Evolutionary conservation across 2,888 invertebrate genomes (phyloP), one percentile per base, ranked within the genome.

Genomic region (Diaphora mendica): DNA sequence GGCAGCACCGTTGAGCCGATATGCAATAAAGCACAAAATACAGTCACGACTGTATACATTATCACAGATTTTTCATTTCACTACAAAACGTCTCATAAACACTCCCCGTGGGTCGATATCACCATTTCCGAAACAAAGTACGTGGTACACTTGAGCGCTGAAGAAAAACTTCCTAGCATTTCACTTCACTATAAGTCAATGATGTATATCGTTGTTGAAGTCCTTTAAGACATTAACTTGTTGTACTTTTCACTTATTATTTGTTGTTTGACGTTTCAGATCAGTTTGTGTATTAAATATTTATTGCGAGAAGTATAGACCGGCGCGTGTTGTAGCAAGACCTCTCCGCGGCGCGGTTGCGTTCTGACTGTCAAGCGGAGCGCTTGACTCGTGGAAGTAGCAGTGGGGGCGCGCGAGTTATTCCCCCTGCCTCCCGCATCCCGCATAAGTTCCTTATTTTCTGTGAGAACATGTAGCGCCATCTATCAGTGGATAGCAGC

Each of bases 121-220:
- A 95, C 94, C 95, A 95, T 95, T 94, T 95, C 95, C 95, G 94
- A 95, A 95, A 95, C 94, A 94, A 95, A 95, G 94, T 95, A 92
- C 92, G 91, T 90, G 89, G 87, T 91, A 94, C 93, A 93, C 92
- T 94, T 86, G 86, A 90, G 88, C 86, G 86, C 84, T 88, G 89
- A 92, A 93, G 92, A 93, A 94, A 94, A 95, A 94, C 91, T 94
- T 91, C 90, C 86, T 91, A 93, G 86, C 94, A 95, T 95, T 92
- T 94, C 95, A 95, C 94, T 94, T 86, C 92, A 94, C 93, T 90
- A 88, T 90, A 88, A 70, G 92, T 94, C 92, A 93, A 82, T 88
- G 82, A 76, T 80, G 73, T 82, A 81, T 76, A 77, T 80, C 73
- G 74, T 77, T 42, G 71, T 76, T 79, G 78, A 81, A 88, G 90